phyloP scores from a whole-genome alignment of 2,113 vertebrate species.

The Lepus europaeus region DNA sequence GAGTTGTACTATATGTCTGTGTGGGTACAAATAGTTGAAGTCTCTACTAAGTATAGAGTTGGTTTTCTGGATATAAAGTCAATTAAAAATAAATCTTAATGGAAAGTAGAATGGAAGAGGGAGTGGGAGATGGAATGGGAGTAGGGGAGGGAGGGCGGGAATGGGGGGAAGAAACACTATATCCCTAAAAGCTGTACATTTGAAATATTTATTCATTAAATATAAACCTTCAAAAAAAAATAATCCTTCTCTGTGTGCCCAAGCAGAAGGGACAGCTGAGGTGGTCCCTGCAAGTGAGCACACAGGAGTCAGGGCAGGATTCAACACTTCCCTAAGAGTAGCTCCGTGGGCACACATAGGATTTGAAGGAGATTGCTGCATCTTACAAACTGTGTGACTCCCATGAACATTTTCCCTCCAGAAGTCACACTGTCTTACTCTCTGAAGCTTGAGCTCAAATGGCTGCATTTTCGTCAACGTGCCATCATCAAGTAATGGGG shows the following conservation, averaged over 20 bases:
- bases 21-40: no score
- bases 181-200: no score
- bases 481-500: constrained; percentile 56
- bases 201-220: no score
- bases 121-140: no score
- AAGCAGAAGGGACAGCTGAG: neutral
- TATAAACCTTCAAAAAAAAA: no score
- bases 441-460: constrained; percentile 48
- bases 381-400: neutral
- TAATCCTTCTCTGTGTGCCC: neutral
- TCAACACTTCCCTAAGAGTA: neutral
- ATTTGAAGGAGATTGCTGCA: neutral
- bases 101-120: no score
- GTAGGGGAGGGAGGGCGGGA: no score
- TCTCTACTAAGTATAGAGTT: no score
- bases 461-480: constrained; percentile 42
- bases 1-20: no score
- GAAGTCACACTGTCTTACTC: constrained; percentile 51
- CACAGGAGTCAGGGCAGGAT: neutral
- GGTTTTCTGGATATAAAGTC: no score
- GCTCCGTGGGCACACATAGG: neutral
- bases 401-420: neutral
- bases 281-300: neutral
- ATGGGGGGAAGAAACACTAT: no score
- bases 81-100: no score